These are phyloP conservation scores for Thermophis baileyi DNA, from an alignment of 2,113 vertebrate species.

Conservation along the genomic window DNA sequence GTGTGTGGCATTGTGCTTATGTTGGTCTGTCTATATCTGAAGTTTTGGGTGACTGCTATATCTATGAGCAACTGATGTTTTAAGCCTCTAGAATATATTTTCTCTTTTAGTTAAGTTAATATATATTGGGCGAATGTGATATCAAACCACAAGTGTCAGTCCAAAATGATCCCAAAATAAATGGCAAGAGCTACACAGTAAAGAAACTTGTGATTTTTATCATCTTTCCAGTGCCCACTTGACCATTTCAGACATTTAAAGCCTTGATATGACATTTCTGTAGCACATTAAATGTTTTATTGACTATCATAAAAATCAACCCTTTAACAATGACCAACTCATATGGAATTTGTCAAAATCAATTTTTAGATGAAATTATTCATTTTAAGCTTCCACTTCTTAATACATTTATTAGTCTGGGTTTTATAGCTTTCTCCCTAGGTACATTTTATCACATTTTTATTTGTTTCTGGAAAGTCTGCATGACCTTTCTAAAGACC, in stretches of 20 bases:
- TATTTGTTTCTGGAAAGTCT: neutral
- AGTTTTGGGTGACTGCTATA: too few relatives aligned
- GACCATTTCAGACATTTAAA: constrained; percentile 50
- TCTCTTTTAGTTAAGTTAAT: constrained; percentile 41
- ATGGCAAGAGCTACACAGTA: constrained; percentile 25
- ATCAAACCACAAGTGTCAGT: constrained; percentile 48
- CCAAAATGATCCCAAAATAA: constrained; percentile 40
- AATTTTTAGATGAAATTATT: constrained; percentile 42
- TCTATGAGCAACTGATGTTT: too few relatives aligned
- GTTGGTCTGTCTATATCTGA: too few relatives aligned
- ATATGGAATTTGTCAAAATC: constrained; percentile 41
- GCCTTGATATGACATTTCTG: constrained; percentile 48
- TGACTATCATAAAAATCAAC: constrained; percentile 48
- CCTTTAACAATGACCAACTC: constrained; percentile 42
- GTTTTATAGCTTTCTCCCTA: neutral
- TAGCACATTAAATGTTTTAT: constrained; percentile 37
- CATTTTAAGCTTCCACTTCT: constrained; percentile 40
- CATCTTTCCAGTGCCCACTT: constrained; percentile 48
- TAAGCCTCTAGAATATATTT: too few relatives aligned
- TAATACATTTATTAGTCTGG: neutral
- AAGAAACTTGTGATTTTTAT: constrained; percentile 44
- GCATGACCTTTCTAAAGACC: neutral
- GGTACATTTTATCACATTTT: neutral
- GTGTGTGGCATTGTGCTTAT: too few relatives aligned
- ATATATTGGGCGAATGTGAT: constrained; percentile 28